Conservation (phyloP, 2,113 vertebrate genomes). For the Spilogale gracilis region DNA sequence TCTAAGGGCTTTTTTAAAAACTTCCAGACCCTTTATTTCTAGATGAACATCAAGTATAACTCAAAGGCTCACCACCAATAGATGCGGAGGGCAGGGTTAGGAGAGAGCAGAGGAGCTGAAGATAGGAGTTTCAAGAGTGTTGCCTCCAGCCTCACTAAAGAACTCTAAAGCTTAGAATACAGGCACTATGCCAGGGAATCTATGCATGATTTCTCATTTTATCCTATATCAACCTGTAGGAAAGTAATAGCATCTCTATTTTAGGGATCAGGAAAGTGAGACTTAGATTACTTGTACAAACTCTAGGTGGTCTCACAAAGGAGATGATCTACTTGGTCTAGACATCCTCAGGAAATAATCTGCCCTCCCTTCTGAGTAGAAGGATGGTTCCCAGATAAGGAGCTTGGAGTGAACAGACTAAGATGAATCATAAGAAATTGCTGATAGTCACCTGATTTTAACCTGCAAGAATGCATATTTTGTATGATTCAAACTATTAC, state of each 20-base stretch:
- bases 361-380: background rate
- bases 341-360: background rate
- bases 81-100: background rate
- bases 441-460: conserved; percentile 10
- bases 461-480: background rate
- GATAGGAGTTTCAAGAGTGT: background rate
- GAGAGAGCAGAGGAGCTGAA: background rate
- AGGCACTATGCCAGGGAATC: background rate
- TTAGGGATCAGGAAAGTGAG: background rate
- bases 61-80: background rate
- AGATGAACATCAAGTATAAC: background rate
- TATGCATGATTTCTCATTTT: background rate
- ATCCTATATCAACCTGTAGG: background rate
- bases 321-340: background rate
- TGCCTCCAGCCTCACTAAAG: background rate
- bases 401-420: background rate
- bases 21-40: background rate
- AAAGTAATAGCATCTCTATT: background rate
- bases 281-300: background rate
- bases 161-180: background rate
- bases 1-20: conserved; percentile 9
- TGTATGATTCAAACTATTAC: background rate
- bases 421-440: background rate
- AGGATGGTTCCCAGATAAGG: background rate
- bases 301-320: background rate